These are phyloP conservation scores for Danio rerio DNA, from an alignment of 2,113 vertebrate species.

Conservation along the genomic window DNA sequence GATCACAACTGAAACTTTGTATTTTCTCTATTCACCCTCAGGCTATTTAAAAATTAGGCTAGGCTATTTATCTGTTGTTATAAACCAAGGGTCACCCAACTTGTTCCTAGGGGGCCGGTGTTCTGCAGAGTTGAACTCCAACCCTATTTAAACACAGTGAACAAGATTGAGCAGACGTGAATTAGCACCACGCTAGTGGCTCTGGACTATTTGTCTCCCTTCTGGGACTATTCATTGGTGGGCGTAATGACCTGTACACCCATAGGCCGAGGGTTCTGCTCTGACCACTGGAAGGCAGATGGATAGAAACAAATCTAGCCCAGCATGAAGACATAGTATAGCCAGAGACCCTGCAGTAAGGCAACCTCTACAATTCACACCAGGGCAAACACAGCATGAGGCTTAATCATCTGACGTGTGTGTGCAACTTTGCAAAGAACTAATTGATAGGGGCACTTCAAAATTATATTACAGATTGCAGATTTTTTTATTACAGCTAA, in stretches of 20 bases:
- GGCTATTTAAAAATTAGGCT: no score
- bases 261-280: background rate
- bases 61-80: no score
- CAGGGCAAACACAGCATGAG: background rate
- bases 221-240: background rate
- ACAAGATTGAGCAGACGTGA: no score
- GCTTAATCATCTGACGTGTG: background rate
- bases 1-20: no score
- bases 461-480: background rate
- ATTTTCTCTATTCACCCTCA: no score
- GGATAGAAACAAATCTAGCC: background rate
- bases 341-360: background rate
- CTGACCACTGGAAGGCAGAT: slow-evolving; percentile 24
- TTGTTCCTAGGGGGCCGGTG: no score
- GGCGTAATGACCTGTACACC: slow-evolving; percentile 1
- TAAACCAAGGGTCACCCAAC: no score
- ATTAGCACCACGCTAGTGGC: no score
- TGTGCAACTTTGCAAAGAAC: background rate
- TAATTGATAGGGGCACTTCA: background rate
- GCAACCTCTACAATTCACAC: background rate
- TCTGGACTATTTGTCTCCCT: no score
- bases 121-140: no score
- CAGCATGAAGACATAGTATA: background rate
- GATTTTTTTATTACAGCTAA: background rate
- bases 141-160: no score